Evolutionary conservation across 2,113 vertebrate species (phyloP).

Genomic region (Sterrhoptilus dennistouni): DNA sequence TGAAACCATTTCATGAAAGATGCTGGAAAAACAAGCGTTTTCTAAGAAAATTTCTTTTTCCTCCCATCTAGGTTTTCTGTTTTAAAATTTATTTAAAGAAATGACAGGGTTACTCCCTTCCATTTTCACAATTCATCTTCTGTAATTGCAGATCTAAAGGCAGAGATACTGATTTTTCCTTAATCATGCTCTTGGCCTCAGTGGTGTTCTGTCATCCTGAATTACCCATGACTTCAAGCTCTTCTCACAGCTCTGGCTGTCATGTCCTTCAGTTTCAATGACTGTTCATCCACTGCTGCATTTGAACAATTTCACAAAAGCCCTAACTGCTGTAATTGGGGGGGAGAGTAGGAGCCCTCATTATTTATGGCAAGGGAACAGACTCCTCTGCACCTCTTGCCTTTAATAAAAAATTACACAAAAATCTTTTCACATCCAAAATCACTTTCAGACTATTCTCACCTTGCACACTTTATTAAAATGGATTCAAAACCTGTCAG

Average conservation of each 20-base stretch:
- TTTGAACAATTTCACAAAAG: background rate
- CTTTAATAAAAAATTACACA: background rate
- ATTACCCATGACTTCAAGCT: background rate
- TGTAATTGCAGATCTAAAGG: background rate
- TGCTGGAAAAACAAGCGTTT: background rate
- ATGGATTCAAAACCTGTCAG: background rate
- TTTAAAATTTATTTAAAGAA: background rate
- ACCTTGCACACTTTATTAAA: background rate
- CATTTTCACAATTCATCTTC: background rate
- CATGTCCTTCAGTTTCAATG: background rate
- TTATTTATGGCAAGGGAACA: background rate
- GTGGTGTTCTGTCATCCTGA: background rate
- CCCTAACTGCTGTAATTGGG: background rate
- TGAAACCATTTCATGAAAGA: background rate
- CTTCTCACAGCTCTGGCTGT: background rate
- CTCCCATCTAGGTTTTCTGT: background rate
- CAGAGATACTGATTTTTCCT: background rate
- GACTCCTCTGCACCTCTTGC: background rate
- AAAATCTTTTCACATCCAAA: background rate
- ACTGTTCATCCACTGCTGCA: background rate
- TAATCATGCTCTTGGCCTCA: background rate
- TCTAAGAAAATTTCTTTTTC: background rate
- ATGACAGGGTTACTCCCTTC: background rate
- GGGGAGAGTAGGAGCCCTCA: background rate
- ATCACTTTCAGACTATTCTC: background rate